Conservation (phyloP, 1,140 invertebrate genomes). For the Berghia stephanieae region DNA sequence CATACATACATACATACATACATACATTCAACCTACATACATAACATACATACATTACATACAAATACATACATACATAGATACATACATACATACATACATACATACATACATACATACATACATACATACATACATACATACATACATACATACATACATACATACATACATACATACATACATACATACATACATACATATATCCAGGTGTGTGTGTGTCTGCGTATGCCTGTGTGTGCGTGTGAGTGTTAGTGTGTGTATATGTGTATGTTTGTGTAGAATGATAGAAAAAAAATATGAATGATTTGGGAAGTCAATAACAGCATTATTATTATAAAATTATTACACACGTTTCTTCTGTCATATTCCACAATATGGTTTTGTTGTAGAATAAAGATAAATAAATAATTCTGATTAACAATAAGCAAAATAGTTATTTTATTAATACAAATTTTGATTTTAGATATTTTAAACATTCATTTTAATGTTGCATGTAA, state of each 20-base stretch:
- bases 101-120: not conserved
- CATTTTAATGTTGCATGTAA: no score
- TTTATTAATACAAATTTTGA: no score
- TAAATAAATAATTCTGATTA: no score
- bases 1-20: not conserved
- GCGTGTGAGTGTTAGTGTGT: not conserved
- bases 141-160: conserved; percentile 25
- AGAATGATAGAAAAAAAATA: not conserved
- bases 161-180: conserved; percentile 26
- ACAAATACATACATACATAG: not conserved
- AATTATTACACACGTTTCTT: no score
- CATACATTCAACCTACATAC: not conserved
- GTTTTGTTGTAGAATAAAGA: no score
- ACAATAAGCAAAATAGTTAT: no score
- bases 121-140: conserved; percentile 17
- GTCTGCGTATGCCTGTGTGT: not conserved
- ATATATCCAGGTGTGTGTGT: conserved; percentile 2
- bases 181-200: conserved; percentile 24
- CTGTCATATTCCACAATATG: no score
- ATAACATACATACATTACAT: not conserved
- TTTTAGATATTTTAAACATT: no score
- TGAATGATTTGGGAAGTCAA: not conserved
- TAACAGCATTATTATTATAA: no score
- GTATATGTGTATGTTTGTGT: conserved; percentile 20
- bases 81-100: not conserved